Evolutionary conservation across 1,140 invertebrate species (phyloP).

Genomic region (Aphelenchoides avenae): DNA sequence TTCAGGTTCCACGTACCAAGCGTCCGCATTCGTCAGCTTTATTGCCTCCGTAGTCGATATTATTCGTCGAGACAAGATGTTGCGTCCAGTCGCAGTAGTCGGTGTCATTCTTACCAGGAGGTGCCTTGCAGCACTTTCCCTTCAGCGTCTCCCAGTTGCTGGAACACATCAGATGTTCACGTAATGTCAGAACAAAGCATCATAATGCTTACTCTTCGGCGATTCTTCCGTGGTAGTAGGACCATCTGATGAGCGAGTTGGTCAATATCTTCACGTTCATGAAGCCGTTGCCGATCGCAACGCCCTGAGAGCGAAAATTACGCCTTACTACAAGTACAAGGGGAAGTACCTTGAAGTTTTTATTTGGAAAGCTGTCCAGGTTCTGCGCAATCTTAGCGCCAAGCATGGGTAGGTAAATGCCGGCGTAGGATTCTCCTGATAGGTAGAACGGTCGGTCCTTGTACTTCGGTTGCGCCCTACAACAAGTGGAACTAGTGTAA

Average conservation of each 20-base stretch:
- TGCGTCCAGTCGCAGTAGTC: conserved; percentile 18
- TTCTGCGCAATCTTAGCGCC: conserved; percentile 5
- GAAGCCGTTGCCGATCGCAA: conserved; percentile 15
- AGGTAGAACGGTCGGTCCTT: conserved; percentile 9
- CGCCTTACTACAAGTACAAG: no score
- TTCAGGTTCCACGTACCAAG: not conserved
- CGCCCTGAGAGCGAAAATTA: no score
- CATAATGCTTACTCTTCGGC: not conserved
- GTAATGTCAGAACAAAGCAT: not conserved
- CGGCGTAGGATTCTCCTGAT: conserved; percentile 11
- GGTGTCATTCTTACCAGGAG: not conserved
- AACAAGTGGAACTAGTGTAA: no score
- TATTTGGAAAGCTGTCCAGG: not conserved
- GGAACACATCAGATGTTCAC: not conserved
- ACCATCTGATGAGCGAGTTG: conserved; percentile 13
- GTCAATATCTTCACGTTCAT: conserved; percentile 13
- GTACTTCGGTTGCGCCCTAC: conserved; percentile 5
- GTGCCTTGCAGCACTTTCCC: conserved; percentile 1
- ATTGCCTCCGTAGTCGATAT: conserved; percentile 7
- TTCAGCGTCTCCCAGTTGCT: conserved; percentile 9
- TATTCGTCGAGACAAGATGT: conserved; percentile 1
- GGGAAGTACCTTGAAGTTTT: no score
- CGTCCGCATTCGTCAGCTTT: not conserved
- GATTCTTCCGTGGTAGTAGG: conserved; percentile 10
- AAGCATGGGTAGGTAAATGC: conserved; percentile 15